Conservation (phyloP, 1,140 invertebrate genomes). For the Anastrepha obliqua region DNA sequence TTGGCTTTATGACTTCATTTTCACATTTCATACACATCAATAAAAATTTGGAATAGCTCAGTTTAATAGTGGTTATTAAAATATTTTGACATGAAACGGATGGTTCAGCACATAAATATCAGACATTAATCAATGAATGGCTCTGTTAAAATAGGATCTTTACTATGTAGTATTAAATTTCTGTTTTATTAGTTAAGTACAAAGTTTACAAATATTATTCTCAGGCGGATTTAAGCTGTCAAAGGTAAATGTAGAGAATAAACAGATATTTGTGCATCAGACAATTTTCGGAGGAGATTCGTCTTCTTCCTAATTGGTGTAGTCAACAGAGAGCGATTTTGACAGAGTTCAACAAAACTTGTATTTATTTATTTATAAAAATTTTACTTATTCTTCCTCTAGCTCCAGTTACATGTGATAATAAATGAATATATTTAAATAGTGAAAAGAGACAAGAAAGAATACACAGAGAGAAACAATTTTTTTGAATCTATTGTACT, state of each 20-base stretch:
- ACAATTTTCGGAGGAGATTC: no score
- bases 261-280: no score
- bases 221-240: background rate
- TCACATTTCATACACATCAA: conserved; percentile 15
- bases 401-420: no score
- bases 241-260: background rate
- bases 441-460: no score
- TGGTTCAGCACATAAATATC: background rate
- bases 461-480: no score
- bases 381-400: no score
- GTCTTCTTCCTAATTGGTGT: no score
- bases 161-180: background rate
- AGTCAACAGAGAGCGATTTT: no score
- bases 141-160: background rate
- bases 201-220: conserved; percentile 33
- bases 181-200: background rate
- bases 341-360: no score
- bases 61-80: conserved; percentile 30
- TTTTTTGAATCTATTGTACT: no score
- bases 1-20: conserved; percentile 29
- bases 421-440: no score
- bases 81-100: background rate
- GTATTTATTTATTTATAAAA: no score
- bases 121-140: background rate
- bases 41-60: conserved; percentile 34